Base-by-base conservation (phyloP, 2,888 invertebrate genomes). In the Agriopis aurantiaria region DNA sequence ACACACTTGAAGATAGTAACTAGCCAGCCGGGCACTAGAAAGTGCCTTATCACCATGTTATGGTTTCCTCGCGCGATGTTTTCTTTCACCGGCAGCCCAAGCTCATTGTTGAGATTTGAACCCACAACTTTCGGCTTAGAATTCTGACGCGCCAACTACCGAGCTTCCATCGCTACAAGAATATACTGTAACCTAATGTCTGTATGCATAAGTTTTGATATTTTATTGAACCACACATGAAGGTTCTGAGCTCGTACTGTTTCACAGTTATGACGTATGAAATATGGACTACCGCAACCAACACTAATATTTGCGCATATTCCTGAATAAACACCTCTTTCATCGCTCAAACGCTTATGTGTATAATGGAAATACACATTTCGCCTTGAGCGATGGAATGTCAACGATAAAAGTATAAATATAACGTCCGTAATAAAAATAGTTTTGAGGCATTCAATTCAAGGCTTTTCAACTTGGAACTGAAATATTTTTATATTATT, bases 231-330 rank as follows among this genome's bases (percentile, higher is more conserved):
- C 33, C 12, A n/a, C 40, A 49, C 33, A 14, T 49, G 49, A 60
- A 49, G 49, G 49, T 60, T 59, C 49, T 48, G 9, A 60, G 49
- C 23, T 33, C 58, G 45, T 33, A 33, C 11, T 59, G 58, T 60
- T 60, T 49, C 60, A 51, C 60, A n/a, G 49, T 59, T 60, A 60
- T 48, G 40, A 14, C 40, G 14, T 11, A 59, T 49, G 14, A 60
- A 49, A 57, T 65, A 65, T 65, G 40, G 57, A 65, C 65, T 65
- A 53, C 59, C 59, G 53, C 59, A 66, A 65, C 57, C 65, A 57
- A 57, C 59, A 66, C 60, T 56, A 66, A 66, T 66, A 53, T 60
- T 66, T 66, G 59, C 65, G 46, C 52, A 55, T 56, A 61, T 56
- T 60, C 60, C 60, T 55, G 53, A 60, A 55, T 55, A 66, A 66